These are phyloP conservation scores for Lysandra bellargus DNA, from an alignment of 2,888 invertebrate species.

Conservation along the genomic window DNA sequence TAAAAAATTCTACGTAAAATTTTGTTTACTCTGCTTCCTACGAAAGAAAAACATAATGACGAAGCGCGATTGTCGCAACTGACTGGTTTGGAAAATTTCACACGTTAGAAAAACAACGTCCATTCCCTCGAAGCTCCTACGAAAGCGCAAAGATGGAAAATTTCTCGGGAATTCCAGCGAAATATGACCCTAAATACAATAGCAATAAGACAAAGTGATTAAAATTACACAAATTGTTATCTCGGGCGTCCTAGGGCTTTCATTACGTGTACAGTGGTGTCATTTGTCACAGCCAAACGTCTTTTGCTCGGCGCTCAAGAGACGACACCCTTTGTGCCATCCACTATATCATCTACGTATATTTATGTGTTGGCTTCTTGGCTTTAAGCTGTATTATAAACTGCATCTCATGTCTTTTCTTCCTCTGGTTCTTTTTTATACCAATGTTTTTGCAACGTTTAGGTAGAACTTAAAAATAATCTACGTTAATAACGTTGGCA, in stretches of 20 bases:
- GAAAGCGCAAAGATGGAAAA: neutral
- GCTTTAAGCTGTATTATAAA: constrained; percentile 18
- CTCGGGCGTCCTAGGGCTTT: constrained; percentile 55
- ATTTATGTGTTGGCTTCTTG: constrained; percentile 5
- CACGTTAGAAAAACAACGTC: constrained; percentile 6
- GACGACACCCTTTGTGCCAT: constrained; percentile 62
- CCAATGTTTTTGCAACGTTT: neutral
- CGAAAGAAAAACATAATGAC: constrained; percentile 16
- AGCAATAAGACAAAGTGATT: constrained; percentile 44
- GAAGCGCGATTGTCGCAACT: constrained; percentile 13
- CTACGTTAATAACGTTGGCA: no score
- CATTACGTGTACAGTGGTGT: constrained; percentile 54
- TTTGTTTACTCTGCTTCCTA: neutral
- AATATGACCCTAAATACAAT: neutral
- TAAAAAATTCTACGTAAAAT: neutral
- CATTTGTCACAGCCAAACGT: constrained; percentile 67
- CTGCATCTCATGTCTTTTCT: constrained; percentile 1
- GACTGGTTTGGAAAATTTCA: constrained; percentile 16
- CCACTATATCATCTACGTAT: constrained; percentile 52
- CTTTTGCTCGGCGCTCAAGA: constrained; percentile 65
- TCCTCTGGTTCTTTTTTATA: neutral
- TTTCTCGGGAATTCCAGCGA: neutral
- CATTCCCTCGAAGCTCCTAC: neutral
- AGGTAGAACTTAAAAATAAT: no score
- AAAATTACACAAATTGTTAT: constrained; percentile 54